Conservation (phyloP, 2,113 vertebrate genomes). For the Hippocampus guttulatus region DNA sequence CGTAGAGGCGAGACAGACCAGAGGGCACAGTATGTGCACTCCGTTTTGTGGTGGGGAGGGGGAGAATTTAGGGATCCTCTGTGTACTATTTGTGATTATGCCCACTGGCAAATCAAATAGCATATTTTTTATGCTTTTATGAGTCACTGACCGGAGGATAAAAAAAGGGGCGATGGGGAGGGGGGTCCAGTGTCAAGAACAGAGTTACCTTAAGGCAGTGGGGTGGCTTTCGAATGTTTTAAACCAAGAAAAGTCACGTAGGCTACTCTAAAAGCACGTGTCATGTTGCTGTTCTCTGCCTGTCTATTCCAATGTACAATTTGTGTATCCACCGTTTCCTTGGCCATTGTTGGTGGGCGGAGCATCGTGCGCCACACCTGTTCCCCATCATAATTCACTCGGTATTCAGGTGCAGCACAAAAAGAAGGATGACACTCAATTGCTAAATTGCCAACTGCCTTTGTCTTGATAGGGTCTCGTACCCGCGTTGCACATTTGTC, state of each 20-base stretch:
- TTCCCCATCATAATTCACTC: background rate
- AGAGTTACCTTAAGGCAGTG: conserved; percentile 29
- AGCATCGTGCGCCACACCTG: background rate
- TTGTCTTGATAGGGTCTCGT: background rate
- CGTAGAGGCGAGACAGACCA: conserved; percentile 24
- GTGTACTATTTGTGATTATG: conserved; percentile 35
- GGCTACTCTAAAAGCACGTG: background rate
- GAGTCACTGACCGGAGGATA: conserved; percentile 25
- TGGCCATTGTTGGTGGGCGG: background rate
- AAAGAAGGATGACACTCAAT: background rate
- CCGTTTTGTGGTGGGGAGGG: conserved; percentile 11
- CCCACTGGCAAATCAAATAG: conserved; percentile 38
- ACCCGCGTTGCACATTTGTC: background rate
- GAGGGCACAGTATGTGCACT: conserved; percentile 36
- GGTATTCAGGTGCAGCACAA: background rate
- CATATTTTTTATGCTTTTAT: conserved; percentile 36
- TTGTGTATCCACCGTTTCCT: background rate
- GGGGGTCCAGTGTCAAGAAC: conserved; percentile 12
- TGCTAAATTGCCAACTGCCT: background rate
- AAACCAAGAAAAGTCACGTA: background rate
- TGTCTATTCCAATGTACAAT: conserved; percentile 3
- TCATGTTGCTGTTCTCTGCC: background rate
- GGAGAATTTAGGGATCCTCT: conserved; percentile 22
- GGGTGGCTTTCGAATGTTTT: conserved; percentile 24
- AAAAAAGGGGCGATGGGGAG: background rate